Conservation (phyloP, 2,888 invertebrate species). For the Megalurothrips usitatus region DNA sequence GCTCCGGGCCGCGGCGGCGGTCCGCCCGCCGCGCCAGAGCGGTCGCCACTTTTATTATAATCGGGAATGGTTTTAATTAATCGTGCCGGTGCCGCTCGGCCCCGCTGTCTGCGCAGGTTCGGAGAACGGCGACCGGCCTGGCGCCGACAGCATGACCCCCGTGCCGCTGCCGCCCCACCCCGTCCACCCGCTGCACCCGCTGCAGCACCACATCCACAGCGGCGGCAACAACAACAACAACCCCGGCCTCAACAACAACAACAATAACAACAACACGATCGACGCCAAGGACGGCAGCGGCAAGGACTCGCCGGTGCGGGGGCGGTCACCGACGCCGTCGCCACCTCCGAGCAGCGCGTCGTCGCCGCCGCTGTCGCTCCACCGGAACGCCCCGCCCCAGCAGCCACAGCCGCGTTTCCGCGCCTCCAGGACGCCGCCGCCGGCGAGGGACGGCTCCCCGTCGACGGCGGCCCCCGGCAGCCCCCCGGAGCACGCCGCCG, state of each 20-base stretch:
- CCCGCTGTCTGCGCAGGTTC: background rate
- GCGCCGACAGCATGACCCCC: background rate
- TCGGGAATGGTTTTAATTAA: too few relatives aligned
- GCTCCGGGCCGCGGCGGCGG: too few relatives aligned
- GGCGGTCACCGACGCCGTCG: constrained; percentile 2
- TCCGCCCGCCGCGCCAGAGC: too few relatives aligned
- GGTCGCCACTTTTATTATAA: too few relatives aligned
- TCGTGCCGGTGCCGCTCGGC: background rate
- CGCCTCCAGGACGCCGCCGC: constrained; percentile 45
- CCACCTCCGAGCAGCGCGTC: constrained; percentile 9
- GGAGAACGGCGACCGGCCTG: background rate
- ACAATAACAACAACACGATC: constrained; percentile 2
- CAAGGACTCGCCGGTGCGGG: background rate
- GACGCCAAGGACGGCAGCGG: constrained; percentile 2
- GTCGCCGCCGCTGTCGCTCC: constrained; percentile 25
- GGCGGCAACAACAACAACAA: background rate
- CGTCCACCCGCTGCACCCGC: constrained; percentile 22
- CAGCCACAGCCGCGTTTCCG: background rate
- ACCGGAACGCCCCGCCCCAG: background rate
- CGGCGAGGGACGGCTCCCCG: constrained; percentile 46
- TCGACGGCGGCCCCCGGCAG: constrained; percentile 46
- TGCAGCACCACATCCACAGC: constrained; percentile 17
- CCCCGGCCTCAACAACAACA: background rate
- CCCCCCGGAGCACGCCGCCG: constrained; percentile 45
- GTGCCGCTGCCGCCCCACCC: background rate